Percentiles rank a stretch among this genome's conserved stretches.
Evolutionary conservation across 2,113 vertebrate species (phyloP).

Genomic region (Oreocharis arfaki): DNA sequence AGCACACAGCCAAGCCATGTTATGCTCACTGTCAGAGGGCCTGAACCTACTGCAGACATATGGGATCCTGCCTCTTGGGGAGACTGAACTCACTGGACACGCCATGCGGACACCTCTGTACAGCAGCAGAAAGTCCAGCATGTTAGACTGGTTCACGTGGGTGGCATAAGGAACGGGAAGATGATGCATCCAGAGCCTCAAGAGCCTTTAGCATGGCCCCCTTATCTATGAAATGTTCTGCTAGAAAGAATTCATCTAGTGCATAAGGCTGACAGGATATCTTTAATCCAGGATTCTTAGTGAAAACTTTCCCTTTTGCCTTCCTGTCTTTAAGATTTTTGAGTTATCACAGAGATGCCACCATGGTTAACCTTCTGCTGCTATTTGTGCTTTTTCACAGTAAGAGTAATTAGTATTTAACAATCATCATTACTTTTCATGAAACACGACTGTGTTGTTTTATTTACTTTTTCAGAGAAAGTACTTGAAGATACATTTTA

Average conservation of each 20-base stretch:
- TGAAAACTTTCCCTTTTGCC: background rate
- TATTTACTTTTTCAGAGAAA: background rate
- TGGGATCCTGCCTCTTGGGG: background rate
- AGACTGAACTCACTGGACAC: background rate
- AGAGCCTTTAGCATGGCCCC: background rate
- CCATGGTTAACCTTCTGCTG: background rate
- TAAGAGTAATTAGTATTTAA: background rate
- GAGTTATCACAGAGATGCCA: background rate
- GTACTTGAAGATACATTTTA: background rate
- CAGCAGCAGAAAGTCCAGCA: background rate
- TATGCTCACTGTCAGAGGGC: accelerated
- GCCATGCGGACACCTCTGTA: background rate
- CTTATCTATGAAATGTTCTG: background rate
- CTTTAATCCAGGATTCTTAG: background rate
- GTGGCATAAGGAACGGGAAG: background rate
- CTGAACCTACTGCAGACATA: background rate
- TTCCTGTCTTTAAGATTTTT: background rate
- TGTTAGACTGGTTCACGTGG: background rate
- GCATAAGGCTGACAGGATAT: background rate
- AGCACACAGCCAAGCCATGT: background rate
- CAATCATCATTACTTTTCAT: background rate
- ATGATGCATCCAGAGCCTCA: background rate
- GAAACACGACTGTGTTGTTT: background rate
- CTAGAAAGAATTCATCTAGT: background rate
- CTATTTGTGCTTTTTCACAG: background rate